A percentile compares a stretch with the other conserved stretches of the same genome.
These are phyloP conservation scores for Drepana arcuata DNA, from an alignment of 1,140 invertebrate species.

Conservation along the genomic window DNA sequence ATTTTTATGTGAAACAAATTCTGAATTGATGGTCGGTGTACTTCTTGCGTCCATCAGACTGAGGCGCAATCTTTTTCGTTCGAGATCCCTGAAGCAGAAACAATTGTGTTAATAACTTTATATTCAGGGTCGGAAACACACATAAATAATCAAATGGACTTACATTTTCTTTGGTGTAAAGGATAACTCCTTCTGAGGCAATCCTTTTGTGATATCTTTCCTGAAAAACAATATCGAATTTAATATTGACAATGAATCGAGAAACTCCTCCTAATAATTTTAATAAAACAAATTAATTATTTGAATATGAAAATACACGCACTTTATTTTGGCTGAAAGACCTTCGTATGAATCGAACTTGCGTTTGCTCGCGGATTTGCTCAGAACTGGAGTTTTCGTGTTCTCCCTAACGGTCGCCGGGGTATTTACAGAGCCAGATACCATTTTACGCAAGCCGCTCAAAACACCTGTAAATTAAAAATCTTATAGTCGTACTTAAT, in stretches of 20 bases:
- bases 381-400: slow-evolving; percentile 49
- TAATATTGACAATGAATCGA: slow-evolving; percentile 7
- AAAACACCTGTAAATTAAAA: slow-evolving; percentile 84
- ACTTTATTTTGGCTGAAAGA: slow-evolving; percentile 76
- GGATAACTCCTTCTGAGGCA: slow-evolving; percentile 57
- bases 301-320: slow-evolving; percentile 48
- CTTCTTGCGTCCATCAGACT: slow-evolving; percentile 55
- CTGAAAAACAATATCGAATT: slow-evolving; percentile 33
- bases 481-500: too few relatives aligned
- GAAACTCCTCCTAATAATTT: slow-evolving; percentile 12
- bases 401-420: slow-evolving; percentile 61
- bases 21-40: slow-evolving; percentile 40
- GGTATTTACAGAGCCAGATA: slow-evolving; percentile 71
- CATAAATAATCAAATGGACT: slow-evolving; percentile 21
- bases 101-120: neutral
- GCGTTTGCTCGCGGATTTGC: slow-evolving; percentile 59
- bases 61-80: slow-evolving; percentile 57
- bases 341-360: slow-evolving; percentile 64
- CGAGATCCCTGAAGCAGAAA: slow-evolving; percentile 42
- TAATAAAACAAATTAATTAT: slow-evolving; percentile 8
- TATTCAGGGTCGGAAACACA: too few relatives aligned
- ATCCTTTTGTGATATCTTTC: slow-evolving; percentile 66
- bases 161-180: slow-evolving; percentile 66
- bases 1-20: slow-evolving; percentile 48
- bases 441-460: slow-evolving; percentile 83